phyloP scores from a whole-genome alignment of 2,797 vertebrate genomes.

The Ptychadena robeensis region DNA sequence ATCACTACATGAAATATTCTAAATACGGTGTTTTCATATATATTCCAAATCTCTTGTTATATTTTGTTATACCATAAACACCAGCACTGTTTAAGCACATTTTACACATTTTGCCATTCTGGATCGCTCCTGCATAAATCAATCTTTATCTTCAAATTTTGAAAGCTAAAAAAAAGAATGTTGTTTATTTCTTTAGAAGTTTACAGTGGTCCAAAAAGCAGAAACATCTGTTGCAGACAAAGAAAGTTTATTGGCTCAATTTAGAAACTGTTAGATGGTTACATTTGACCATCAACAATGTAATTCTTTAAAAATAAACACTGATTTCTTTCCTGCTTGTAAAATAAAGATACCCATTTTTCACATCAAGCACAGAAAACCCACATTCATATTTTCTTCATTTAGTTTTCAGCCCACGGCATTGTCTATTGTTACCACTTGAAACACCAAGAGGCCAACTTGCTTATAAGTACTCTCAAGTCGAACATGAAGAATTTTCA shows the following conservation, averaged over 20 bases:
- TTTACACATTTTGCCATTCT: slow-evolving; percentile 32
- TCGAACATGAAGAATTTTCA: background rate
- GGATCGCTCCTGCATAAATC: slow-evolving; percentile 36
- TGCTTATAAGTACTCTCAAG: background rate
- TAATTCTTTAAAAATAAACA: slow-evolving; percentile 61
- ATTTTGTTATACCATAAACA: background rate
- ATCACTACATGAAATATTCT: background rate
- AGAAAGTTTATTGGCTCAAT: slow-evolving; percentile 61
- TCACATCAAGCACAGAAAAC: background rate
- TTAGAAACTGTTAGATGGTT: slow-evolving; percentile 55
- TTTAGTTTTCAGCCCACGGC: slow-evolving; percentile 6
- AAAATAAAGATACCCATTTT: slow-evolving; percentile 34
- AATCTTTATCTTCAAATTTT: slow-evolving; percentile 41
- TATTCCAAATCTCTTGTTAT: background rate
- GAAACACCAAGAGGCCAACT: background rate
- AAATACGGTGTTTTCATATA: background rate
- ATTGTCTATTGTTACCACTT: background rate
- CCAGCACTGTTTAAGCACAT: background rate
- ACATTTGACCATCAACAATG: slow-evolving; percentile 59
- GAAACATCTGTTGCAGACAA: slow-evolving; percentile 74
- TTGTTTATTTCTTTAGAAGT: slow-evolving; percentile 73
- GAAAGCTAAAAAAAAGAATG: slow-evolving; percentile 56
- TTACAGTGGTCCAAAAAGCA: slow-evolving; percentile 70
- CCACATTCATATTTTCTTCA: slow-evolving; percentile 12
- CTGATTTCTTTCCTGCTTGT: slow-evolving; percentile 36